Conservation (phyloP, 2,888 invertebrate genomes). For the Argynnis bischoffii region DNA sequence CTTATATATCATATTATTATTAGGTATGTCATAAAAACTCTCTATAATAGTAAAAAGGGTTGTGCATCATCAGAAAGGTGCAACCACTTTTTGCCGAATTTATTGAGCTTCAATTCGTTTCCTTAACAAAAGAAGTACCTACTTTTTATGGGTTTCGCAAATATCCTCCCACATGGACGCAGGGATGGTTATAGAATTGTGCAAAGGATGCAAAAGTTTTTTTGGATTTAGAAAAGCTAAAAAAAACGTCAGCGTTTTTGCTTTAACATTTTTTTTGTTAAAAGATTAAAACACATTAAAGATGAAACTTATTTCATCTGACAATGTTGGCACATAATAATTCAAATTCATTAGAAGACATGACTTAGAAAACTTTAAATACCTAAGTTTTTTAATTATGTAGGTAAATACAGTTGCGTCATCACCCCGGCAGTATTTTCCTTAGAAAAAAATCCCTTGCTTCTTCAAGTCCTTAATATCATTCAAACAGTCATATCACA, state of each 20-base stretch:
- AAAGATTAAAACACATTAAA: no score
- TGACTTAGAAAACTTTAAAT: no score
- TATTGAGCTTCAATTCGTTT: constrained; percentile 72
- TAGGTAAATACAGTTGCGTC: no score
- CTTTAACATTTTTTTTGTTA: not conserved
- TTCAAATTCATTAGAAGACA: no score
- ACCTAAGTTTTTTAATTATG: no score
- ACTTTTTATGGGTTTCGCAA: constrained; percentile 72
- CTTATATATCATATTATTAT: constrained; percentile 6
- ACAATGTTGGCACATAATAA: no score
- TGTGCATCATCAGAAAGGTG: constrained; percentile 62
- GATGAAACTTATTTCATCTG: constrained; percentile 3
- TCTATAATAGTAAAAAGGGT: constrained; percentile 52
- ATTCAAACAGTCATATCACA: no score
- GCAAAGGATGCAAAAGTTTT: constrained; percentile 28
- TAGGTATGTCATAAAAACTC: constrained; percentile 11
- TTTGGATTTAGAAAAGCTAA: constrained; percentile 9
- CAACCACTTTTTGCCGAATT: constrained; percentile 58
- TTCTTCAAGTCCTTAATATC: no score
- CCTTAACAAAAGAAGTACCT: constrained; percentile 65
- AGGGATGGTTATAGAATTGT: constrained; percentile 23
- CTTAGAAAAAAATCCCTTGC: no score
- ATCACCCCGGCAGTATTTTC: no score
- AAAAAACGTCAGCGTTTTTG: constrained; percentile 22
- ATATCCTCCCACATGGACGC: constrained; percentile 67